Percentiles rank a stretch among this genome's conserved stretches.
These are phyloP conservation scores for Caiman crocodilus DNA, from an alignment of 2,797 vertebrate species.

Conservation along the genomic window DNA sequence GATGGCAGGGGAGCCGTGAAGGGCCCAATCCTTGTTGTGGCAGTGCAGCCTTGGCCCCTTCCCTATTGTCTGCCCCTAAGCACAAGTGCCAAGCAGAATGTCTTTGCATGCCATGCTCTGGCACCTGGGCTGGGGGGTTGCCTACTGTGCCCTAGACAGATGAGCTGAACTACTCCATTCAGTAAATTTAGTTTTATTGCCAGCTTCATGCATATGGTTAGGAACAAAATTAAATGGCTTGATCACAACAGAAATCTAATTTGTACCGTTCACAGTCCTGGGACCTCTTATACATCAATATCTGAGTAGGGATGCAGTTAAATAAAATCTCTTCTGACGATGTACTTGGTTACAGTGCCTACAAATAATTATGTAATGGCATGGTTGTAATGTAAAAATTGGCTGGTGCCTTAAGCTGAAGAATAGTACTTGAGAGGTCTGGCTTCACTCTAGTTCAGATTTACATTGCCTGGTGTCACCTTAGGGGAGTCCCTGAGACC, in stretches of 20 bases:
- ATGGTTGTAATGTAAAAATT: not conserved
- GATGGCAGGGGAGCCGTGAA: too few species aligned
- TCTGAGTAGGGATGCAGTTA: not conserved
- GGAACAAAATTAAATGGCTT: not conserved
- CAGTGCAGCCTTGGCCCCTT: too few species aligned
- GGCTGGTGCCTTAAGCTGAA: not conserved
- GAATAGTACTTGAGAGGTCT: not conserved
- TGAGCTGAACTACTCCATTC: not conserved
- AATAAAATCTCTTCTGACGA: conserved; percentile 2
- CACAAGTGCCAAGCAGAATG: not conserved
- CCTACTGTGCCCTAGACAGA: not conserved
- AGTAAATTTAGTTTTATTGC: not conserved
- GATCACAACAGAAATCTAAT: not conserved
- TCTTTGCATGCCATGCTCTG: not conserved
- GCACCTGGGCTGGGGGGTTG: too few species aligned
- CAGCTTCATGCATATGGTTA: not conserved
- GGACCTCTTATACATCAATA: fast-evolving
- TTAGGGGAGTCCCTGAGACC: not conserved
- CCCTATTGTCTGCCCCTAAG: too few species aligned
- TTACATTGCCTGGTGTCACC: not conserved
- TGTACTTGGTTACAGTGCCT: not conserved
- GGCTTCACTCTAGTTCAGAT: not conserved
- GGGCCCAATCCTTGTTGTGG: too few species aligned
- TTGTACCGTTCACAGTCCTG: not conserved
- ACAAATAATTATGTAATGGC: not conserved